These are phyloP conservation scores for Trichopoda pennipes DNA, from an alignment of 2,888 invertebrate species.

Conservation along the genomic window DNA sequence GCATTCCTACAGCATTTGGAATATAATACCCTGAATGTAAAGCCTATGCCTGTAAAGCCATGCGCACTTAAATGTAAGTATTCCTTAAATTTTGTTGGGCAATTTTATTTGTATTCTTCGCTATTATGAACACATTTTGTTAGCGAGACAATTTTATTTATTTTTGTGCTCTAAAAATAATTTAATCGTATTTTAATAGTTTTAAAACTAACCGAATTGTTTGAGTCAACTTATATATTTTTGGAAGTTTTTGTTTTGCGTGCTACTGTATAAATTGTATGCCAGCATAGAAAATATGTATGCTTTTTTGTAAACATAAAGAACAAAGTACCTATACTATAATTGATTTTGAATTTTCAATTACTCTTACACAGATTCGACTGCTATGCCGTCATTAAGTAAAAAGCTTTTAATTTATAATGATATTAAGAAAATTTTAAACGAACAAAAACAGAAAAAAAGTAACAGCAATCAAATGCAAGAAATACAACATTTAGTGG, in stretches of 20 bases:
- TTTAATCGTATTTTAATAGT: no score
- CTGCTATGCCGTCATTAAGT: slow-evolving; percentile 50
- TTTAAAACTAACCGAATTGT: no score
- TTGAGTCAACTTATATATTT: no score
- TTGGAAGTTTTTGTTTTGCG: not conserved
- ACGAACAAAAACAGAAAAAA: slow-evolving; percentile 14
- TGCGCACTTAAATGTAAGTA: no score
- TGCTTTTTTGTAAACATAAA: slow-evolving; percentile 13
- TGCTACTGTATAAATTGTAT: not conserved
- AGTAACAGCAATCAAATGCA: not conserved
- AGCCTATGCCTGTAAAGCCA: no score
- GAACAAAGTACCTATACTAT: slow-evolving; percentile 63
- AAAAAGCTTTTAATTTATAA: slow-evolving; percentile 67
- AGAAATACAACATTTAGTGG: not conserved
- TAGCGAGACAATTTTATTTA: no score
- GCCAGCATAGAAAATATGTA: not conserved
- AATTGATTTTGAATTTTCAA: slow-evolving; percentile 67
- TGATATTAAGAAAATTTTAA: slow-evolving; percentile 58
- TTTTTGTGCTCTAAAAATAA: no score
- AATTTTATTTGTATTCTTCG: no score
- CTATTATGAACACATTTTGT: no score
- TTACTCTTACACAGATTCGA: slow-evolving; percentile 53
- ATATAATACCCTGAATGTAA: no score
- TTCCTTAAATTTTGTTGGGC: no score
- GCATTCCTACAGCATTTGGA: no score